Percentiles rank a stretch among this genome's conserved stretches.
Conservation (phyloP, 2,888 invertebrate species). For the Odontocerum albicorne region DNA sequence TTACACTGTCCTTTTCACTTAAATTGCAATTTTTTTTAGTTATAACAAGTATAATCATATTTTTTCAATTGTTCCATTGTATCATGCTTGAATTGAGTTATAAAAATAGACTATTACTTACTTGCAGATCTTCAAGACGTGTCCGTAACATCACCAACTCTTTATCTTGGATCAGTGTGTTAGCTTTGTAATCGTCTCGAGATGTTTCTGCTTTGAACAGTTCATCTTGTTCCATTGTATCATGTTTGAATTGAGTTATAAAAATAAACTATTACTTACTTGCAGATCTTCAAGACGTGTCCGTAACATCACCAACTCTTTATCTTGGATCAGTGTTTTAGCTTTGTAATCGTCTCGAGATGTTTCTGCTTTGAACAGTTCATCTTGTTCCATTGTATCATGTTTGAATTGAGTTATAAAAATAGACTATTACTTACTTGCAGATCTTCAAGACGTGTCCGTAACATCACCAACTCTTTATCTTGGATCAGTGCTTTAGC, state of each 20-base stretch:
- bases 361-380: constrained; percentile 84
- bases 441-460: constrained; percentile 79
- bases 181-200: constrained; percentile 82
- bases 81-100: too few species aligned
- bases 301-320: constrained; percentile 75
- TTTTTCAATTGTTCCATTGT: too few species aligned
- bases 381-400: too few species aligned
- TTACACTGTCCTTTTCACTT: too few species aligned
- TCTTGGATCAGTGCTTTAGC: constrained; percentile 80
- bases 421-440: too few species aligned
- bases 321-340: constrained; percentile 78
- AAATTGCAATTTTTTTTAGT: too few species aligned
- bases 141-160: constrained; percentile 76
- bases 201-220: constrained; percentile 84
- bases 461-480: constrained; percentile 74
- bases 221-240: too few species aligned
- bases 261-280: too few species aligned
- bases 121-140: constrained; percentile 77
- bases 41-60: too few species aligned
- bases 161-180: constrained; percentile 78
- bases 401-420: too few species aligned
- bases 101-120: too few species aligned
- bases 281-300: constrained; percentile 79
- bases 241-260: too few species aligned
- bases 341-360: constrained; percentile 84